Base-by-base conservation (phyloP, 2,113 vertebrate genomes). In the Leuciscus idus region DNA sequence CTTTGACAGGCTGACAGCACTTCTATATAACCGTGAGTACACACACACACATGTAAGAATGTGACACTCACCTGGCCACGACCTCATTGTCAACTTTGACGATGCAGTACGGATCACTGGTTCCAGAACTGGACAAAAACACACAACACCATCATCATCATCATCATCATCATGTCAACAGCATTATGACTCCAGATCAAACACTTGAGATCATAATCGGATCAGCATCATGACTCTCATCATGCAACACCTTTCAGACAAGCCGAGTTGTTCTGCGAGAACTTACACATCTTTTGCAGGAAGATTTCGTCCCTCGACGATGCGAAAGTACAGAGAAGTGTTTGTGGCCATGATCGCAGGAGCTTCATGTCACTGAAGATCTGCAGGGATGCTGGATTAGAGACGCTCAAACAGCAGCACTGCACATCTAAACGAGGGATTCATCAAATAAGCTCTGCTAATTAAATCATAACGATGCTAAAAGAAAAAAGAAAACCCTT, bases 251-350 rank as follows among this genome's bases (percentile, higher is more conserved):
- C 33, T 43, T 8, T 21, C 10, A 23, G 15, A 8, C 39, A 43
- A 43, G 39, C 39, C 7, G 39, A 43, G 26, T 3, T 11, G 66
- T 72, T 72, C 1, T 19, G 17, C 68, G 2, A 21, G 1, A 80
- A 92, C 91, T 98, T 92, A 98, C 97, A 98, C 95, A 87, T 98
- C 97, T 94, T 97, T 98, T 91, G 96, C 96, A 0, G 97, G 97
- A 90, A 97, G 96, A 84, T 95, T 95, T 90, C 95, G 95, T 77
- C 96, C 97, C 92, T 98, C 97, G 92, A 97, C 95, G 92, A 98
- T 94, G 46, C 97, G 96, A 89, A 98, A 96, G 91, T 95, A 95
- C 84, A 98, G 94, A 70, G 95, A 95, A 59, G 95, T 96, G 91
- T 94, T 70, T 39, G 10, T 59, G 46, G 21, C n/a, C 66, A 26